Base-by-base conservation (phyloP, 2,113 vertebrate genomes). In the Apeltes quadracus region DNA sequence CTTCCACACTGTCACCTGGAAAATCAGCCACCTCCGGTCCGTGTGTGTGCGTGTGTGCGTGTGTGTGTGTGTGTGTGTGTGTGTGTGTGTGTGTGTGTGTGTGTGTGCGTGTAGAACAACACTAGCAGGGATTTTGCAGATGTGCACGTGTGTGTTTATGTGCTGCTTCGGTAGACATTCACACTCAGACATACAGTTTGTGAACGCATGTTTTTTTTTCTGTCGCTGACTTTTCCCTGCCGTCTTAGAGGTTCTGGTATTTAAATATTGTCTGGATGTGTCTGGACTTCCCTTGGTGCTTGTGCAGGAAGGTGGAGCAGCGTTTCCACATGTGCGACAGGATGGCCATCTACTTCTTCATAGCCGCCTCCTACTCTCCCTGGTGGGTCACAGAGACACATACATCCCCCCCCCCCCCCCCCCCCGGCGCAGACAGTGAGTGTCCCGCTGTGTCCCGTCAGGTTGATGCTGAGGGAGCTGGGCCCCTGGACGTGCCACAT, bases 321-420 rank as follows among this genome's bases (percentile, higher is more conserved):
- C 95, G 94, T 62, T 93, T 98, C 70, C 97, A 98, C 88, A 98
- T 98, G 96, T 95, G 94, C 0, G 97, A 98, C 91, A 89, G 96
- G 56, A 96, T 98, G 94, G 96, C 94, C 80, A 98, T 98, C 85
- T 98, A 98, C 84, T 97, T 97, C 94, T 98, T 98, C 92, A 98
- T 98, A 0, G 96, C 97, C 0, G 95, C 96, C 0, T 96, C 97
- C 3, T 98, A 98, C 0, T 94, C 96, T 39, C 97, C 96, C 76
- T 98, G 96, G 96, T 98, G 90, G 94, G 96, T 94, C 48, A 80
- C 32, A 29, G 44, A 41, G 68, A 12, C 0, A 39, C 0, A 15
- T 5, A 7, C 36, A 56, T 14, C 34, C 22, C n/a, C 18, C 12
- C 10, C 2, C 25, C 3, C 32, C 32, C 32, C 32, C 32, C 6